Conservation (phyloP, 1,140 invertebrate genomes). For the Carcinoscorpius rotundicauda region DNA sequence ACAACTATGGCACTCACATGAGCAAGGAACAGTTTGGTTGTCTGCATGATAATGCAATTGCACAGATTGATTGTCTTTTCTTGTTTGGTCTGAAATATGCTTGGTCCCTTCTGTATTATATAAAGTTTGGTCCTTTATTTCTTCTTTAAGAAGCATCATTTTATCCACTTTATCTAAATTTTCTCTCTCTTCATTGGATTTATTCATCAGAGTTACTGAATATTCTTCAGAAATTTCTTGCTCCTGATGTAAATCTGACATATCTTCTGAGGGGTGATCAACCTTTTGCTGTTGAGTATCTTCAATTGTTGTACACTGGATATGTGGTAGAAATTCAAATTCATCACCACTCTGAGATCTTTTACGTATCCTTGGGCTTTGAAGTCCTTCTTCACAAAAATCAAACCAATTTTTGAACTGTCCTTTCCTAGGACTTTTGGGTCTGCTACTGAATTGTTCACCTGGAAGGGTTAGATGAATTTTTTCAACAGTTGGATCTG, state of each 20-base stretch:
- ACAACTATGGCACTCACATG: constrained; percentile 18
- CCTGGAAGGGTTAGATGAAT: constrained; percentile 27
- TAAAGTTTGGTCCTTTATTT: constrained; percentile 5
- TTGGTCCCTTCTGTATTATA: constrained; percentile 6
- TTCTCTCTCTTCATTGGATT: constrained; percentile 14
- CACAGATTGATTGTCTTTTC: neutral
- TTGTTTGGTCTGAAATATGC: constrained; percentile 2
- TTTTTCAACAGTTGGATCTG: constrained; percentile 23
- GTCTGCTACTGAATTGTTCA: constrained; percentile 21
- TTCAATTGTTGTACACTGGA: constrained; percentile 2
- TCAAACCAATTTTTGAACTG: constrained; percentile 45
- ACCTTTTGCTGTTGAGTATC: constrained; percentile 5
- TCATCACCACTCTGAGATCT: constrained; percentile 14
- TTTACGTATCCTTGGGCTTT: constrained; percentile 31
- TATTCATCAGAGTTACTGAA: constrained; percentile 16
- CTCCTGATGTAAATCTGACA: constrained; percentile 2
- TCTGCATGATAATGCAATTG: constrained; percentile 8
- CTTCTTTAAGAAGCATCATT: constrained; percentile 7
- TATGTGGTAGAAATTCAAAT: constrained; percentile 3
- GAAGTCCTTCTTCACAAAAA: constrained; percentile 46
- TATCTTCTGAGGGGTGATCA: constrained; percentile 6
- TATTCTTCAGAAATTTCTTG: constrained; percentile 7
- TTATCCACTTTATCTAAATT: constrained; percentile 5
- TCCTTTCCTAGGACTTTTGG: constrained; percentile 29
- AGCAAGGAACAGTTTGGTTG: constrained; percentile 9